These are phyloP conservation scores for Corythornis madagascariensis DNA, from an alignment of 2,113 vertebrate genomes.

Conservation along the genomic window DNA sequence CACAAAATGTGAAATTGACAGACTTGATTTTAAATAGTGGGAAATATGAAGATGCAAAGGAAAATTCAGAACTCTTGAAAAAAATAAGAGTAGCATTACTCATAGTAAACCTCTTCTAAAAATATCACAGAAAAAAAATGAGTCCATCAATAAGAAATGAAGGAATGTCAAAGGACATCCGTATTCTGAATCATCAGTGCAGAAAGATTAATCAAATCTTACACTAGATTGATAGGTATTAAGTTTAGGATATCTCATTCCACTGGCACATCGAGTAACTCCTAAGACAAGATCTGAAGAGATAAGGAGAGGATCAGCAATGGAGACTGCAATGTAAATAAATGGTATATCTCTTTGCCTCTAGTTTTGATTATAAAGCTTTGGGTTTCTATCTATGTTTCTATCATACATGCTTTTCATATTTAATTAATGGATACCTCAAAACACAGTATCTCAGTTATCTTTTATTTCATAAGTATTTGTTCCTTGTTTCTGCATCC, in stretches of 20 bases:
- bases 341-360: neutral
- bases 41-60: neutral
- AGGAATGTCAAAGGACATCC: neutral
- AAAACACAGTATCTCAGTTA: neutral
- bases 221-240: neutral
- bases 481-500: neutral
- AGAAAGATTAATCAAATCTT: neutral
- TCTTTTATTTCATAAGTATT: neutral
- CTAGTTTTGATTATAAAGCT: neutral
- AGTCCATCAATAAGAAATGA: neutral
- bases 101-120: neutral
- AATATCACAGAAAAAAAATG: neutral
- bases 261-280: neutral
- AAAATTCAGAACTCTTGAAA: neutral
- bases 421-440: neutral
- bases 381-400: neutral
- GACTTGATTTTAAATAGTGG: neutral
- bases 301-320: neutral
- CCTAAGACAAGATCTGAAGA: neutral
- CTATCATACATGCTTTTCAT: neutral
- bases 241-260: neutral
- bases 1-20: neutral
- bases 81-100: neutral
- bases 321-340: neutral
- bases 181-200: neutral